These are phyloP conservation scores for Zaprionus camerounensis DNA, from an alignment of 1,140 invertebrate genomes.

Conservation along the genomic window DNA sequence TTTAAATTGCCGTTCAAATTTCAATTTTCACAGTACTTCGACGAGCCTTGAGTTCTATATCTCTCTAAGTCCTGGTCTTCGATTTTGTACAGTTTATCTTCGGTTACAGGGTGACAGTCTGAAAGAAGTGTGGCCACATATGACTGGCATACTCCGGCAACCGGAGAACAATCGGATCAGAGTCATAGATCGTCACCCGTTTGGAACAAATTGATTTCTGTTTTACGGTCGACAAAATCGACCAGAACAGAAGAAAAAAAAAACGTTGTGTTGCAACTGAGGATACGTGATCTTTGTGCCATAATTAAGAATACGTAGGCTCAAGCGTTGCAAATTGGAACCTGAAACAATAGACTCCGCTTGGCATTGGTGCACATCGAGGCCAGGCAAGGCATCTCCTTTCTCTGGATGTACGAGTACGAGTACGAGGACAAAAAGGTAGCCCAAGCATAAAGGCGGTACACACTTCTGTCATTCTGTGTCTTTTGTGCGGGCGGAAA, in stretches of 20 bases:
- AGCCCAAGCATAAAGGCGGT: constrained; percentile 28
- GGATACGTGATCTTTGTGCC: constrained; percentile 55
- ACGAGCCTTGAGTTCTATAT: constrained; percentile 28
- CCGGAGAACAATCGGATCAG: constrained; percentile 14
- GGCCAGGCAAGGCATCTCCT: neutral
- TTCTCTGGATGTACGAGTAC: neutral
- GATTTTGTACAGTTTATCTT: constrained; percentile 54
- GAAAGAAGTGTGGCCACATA: constrained; percentile 9
- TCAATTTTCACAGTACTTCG: constrained; percentile 64
- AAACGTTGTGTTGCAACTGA: constrained; percentile 15
- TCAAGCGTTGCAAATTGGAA: constrained; percentile 76
- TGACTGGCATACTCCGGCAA: neutral
- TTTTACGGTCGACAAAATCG: constrained; percentile 62
- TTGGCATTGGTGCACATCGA: constrained; percentile 14
- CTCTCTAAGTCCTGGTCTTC: constrained; percentile 8
- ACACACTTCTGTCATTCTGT: constrained; percentile 33
- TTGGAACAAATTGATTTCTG: constrained; percentile 76
- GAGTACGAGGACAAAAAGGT: constrained; percentile 29
- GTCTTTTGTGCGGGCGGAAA: constrained; percentile 36
- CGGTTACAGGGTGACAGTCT: constrained; percentile 38
- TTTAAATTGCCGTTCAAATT: constrained; percentile 69
- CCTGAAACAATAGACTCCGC: constrained; percentile 49
- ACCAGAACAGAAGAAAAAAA: constrained; percentile 37
- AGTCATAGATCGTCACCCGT: constrained; percentile 49
- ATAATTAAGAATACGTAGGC: constrained; percentile 54